Evolutionary conservation across 2,113 vertebrate species (phyloP).

Genomic region (Cottus gobio): DNA sequence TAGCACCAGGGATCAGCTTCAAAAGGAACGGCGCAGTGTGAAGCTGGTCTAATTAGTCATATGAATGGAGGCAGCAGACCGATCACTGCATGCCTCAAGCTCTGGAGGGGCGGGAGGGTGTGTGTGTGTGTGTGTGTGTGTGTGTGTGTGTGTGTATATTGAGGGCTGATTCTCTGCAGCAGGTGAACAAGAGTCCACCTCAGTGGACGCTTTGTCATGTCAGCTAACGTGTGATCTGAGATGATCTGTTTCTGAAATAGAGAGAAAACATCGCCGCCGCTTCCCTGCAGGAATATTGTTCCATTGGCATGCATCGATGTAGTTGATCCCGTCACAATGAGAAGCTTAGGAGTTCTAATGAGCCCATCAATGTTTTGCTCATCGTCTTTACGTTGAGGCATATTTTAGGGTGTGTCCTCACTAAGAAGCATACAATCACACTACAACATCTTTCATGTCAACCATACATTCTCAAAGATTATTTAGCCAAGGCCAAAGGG

Average conservation of each 20-base stretch:
- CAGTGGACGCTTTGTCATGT: constrained; percentile 51
- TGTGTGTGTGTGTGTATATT: constrained; percentile 35
- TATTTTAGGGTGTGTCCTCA: background rate
- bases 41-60: constrained; percentile 98
- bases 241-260: constrained; percentile 59
- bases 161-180: constrained; percentile 43
- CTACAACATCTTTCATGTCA: background rate
- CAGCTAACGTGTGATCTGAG: constrained; percentile 55
- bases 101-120: constrained; percentile 13
- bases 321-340: background rate
- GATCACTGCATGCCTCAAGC: constrained; percentile 84
- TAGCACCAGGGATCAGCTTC: constrained; percentile 92
- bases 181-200: constrained; percentile 63
- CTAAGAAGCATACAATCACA: background rate
- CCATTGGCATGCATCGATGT: background rate
- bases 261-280: constrained; percentile 52
- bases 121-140: constrained; percentile 35
- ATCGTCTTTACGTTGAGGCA: background rate
- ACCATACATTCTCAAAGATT: background rate
- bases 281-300: constrained; percentile 4
- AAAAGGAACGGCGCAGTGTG: constrained; percentile 95
- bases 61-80: constrained; percentile 90
- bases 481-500: background rate
- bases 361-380: background rate
- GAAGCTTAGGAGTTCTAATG: background rate